Evolutionary conservation across 2,797 vertebrate species (phyloP).

Genomic region (Melanotaenia trifasciata): DNA sequence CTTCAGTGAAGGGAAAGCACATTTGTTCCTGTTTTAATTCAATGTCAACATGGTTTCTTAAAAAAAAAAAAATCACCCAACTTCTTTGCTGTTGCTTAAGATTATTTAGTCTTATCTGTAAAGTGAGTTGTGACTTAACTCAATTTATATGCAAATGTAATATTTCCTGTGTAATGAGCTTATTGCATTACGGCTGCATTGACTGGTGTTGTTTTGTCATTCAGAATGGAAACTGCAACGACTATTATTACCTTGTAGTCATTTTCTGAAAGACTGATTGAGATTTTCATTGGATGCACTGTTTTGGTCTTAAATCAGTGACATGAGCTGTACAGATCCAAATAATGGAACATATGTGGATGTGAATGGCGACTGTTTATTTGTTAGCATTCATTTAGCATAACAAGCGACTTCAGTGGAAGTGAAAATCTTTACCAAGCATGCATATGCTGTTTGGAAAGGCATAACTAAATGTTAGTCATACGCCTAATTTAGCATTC

Average conservation of each 20-base stretch:
- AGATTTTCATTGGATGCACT: slow-evolving; percentile 47
- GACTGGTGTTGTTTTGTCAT: slow-evolving; percentile 68
- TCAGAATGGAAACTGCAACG: slow-evolving; percentile 58
- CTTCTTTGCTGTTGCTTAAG: slow-evolving; percentile 66
- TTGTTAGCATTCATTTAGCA: slow-evolving; percentile 9
- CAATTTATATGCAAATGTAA: slow-evolving; percentile 85
- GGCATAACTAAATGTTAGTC: not conserved
- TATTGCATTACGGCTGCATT: slow-evolving; percentile 74
- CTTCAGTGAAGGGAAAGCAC: slow-evolving; percentile 37
- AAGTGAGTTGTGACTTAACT: slow-evolving; percentile 75
- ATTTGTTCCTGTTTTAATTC: slow-evolving; percentile 59
- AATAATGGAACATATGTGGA: slow-evolving; percentile 37
- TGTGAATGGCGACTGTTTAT: slow-evolving; percentile 20
- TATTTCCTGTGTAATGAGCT: slow-evolving; percentile 80
- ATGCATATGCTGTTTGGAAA: slow-evolving; percentile 2
- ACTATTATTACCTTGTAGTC: slow-evolving; percentile 57
- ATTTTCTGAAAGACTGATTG: slow-evolving; percentile 41
- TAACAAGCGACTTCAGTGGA: not conserved
- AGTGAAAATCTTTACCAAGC: not conserved
- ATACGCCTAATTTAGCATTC: slow-evolving; percentile 20
- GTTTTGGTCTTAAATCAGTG: slow-evolving; percentile 27
- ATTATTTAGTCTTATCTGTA: slow-evolving; percentile 69
- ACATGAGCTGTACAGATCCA: slow-evolving; percentile 1
- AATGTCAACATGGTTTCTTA: slow-evolving; percentile 47
- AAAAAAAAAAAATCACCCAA: slow-evolving; percentile 35